phyloP scores from a whole-genome alignment of 2,797 vertebrate genomes.

The Lates japonicus region DNA sequence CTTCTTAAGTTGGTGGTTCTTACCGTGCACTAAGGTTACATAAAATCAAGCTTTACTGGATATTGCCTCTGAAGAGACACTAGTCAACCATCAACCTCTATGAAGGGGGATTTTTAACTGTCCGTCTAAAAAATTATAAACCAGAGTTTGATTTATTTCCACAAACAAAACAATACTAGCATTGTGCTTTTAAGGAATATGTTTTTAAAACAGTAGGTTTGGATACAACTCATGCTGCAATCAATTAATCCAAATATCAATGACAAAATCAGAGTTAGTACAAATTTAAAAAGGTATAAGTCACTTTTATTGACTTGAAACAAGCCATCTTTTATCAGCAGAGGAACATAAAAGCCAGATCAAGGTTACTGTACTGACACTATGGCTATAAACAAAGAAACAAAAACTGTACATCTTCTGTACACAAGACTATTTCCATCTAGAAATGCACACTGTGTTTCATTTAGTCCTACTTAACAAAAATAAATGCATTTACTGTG shows the following conservation, averaged over 20 bases:
- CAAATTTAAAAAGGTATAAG: slow-evolving; percentile 42
- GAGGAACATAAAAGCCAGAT: slow-evolving; percentile 53
- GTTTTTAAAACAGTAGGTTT: not conserved
- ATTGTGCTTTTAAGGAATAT: not conserved
- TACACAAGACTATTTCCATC: slow-evolving; percentile 57
- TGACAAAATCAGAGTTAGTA: slow-evolving; percentile 38
- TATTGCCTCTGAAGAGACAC: not conserved
- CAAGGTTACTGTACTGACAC: slow-evolving; percentile 40
- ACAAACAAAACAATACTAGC: not conserved
- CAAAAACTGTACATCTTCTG: slow-evolving; percentile 55
- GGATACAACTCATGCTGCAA: not conserved
- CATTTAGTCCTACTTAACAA: slow-evolving; percentile 49
- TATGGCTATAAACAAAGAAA: slow-evolving; percentile 44
- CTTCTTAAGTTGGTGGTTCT: not conserved
- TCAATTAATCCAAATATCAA: slow-evolving; percentile 17
- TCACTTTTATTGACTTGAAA: slow-evolving; percentile 71
- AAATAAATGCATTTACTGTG: slow-evolving; percentile 42
- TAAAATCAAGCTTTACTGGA: not conserved
- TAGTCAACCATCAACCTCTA: not conserved
- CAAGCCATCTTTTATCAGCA: slow-evolving; percentile 35
- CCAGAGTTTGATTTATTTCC: not conserved
- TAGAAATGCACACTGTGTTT: slow-evolving; percentile 36
- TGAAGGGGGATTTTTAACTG: not conserved
- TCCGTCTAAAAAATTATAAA: not conserved
- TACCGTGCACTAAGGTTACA: not conserved